Conservation (phyloP, 53 echinoderm and acorn worm genomes). For the Hippasteria phrygiana region DNA sequence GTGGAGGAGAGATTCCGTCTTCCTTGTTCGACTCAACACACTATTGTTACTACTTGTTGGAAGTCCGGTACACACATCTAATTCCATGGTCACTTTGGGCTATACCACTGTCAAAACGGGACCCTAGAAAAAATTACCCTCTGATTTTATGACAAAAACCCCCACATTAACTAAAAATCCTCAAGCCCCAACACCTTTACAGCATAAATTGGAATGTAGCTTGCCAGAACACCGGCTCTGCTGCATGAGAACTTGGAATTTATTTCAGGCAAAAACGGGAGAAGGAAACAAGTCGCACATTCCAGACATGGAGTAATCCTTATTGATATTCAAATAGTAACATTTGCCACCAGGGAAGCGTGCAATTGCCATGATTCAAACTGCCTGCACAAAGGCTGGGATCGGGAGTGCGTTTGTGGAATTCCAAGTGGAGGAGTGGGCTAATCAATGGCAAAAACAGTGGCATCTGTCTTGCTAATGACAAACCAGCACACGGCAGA, state of each 20-base stretch:
- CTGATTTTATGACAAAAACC: not conserved
- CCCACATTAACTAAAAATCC: too few relatives aligned
- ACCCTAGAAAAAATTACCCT: not conserved
- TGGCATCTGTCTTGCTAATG: constrained; percentile 40
- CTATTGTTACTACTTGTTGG: constrained; percentile 55
- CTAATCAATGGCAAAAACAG: constrained; percentile 54
- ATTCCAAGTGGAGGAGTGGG: constrained; percentile 1
- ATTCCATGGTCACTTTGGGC: constrained; percentile 55
- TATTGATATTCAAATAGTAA: constrained; percentile 47
- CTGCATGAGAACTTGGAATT: not conserved
- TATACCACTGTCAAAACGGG: constrained; percentile 23
- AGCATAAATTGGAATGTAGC: too few relatives aligned
- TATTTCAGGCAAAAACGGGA: not conserved
- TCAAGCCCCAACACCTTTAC: not conserved
- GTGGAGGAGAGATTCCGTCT: not conserved
- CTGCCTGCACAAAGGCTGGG: constrained; percentile 39
- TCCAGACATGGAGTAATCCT: constrained; percentile 32
- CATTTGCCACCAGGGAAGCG: constrained; percentile 36
- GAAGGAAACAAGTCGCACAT: not conserved
- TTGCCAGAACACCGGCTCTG: too few relatives aligned
- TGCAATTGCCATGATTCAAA: constrained; percentile 35
- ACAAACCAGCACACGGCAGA: not conserved
- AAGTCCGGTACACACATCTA: not conserved
- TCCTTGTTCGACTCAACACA: constrained; percentile 27
- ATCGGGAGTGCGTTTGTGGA: constrained; percentile 34